Evolutionary conservation across 2,113 vertebrate species (phyloP).

Genomic region (Heptranchias perlo): DNA sequence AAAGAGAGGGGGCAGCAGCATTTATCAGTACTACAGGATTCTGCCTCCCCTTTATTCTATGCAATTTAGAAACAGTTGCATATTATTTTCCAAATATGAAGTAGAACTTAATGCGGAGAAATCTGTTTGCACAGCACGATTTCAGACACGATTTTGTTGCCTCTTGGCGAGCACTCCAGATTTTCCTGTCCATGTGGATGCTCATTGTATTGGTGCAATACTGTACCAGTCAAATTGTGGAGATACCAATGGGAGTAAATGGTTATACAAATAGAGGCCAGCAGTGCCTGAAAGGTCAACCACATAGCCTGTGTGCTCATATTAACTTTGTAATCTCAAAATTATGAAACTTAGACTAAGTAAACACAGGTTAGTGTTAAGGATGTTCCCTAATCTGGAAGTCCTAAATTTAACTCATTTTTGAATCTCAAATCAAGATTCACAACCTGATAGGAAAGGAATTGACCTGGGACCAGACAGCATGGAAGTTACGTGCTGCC

Average conservation of each 20-base stretch:
- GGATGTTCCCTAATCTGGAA: neutral
- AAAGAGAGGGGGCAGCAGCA: neutral
- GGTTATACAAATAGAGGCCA: neutral
- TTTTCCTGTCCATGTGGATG: neutral
- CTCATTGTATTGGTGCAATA: neutral
- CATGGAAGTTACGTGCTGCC: neutral
- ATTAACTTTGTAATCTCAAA: neutral
- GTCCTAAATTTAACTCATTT: neutral
- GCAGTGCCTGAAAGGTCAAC: neutral
- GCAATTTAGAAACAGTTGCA: neutral
- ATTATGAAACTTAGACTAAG: neutral
- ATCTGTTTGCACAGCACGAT: neutral
- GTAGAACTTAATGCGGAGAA: neutral
- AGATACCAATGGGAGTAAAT: neutral
- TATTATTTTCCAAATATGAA: neutral
- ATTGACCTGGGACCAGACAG: no score
- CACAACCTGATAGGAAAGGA: neutral
- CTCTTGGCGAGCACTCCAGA: neutral
- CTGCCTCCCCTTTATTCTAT: neutral
- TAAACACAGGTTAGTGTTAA: neutral
- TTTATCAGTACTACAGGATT: neutral
- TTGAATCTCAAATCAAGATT: neutral
- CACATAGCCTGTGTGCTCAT: neutral
- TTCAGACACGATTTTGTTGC: neutral
- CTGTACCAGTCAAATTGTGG: neutral